Base-by-base conservation (phyloP, 2,888 invertebrate genomes). In the Cheiracanthium punctorium region DNA sequence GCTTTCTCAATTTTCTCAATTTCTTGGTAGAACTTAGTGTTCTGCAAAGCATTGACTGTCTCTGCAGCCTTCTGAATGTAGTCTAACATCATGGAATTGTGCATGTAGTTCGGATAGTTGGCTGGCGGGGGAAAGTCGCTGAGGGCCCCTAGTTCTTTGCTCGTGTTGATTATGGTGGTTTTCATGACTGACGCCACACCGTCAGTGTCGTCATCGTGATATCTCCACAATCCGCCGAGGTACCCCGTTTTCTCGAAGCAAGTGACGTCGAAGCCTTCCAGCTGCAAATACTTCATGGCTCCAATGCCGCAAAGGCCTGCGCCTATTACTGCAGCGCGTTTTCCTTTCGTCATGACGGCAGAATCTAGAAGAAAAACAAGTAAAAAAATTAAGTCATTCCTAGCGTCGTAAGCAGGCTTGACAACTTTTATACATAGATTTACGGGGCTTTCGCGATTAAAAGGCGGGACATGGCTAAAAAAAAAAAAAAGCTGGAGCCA, bases 21-120 rank as follows among this genome's bases (percentile, higher is more conserved):
- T 24, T 58, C 58, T 2, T 58, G 58, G 24, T 58, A 24, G 24
- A 24, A 58, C 12, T 24, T n/a, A 7, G 24, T 58, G 24, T 24
- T 24, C 24, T 58, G 4, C 12, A 24, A 2, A 5, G 5, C 58
- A 2, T 24, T 24, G 12, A 7, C 4, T 24, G 1, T 20, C 4
- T 58, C 24, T 5, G 24, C 58, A n/a, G 20, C 20, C 1, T 2
- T 0, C 12, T 4, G 1, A 2, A 58, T 58, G 89, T 92, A 92
- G 77, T 91, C 88, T 12, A 91, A 81, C 43, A 91, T 91, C 85
- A 91, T 90, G 48, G 85, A 87, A 88, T 93, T 92, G 76, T 92
- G 92, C 91, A 93, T 91, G 89, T 91, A 93, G 80, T 91, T 92
- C n/a, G 93, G 91, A 85, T 90, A 92, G n/a, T 92, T 89, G 43